These are phyloP conservation scores for Dryomyza anilis DNA, from an alignment of 2,888 invertebrate genomes.

Conservation along the genomic window DNA sequence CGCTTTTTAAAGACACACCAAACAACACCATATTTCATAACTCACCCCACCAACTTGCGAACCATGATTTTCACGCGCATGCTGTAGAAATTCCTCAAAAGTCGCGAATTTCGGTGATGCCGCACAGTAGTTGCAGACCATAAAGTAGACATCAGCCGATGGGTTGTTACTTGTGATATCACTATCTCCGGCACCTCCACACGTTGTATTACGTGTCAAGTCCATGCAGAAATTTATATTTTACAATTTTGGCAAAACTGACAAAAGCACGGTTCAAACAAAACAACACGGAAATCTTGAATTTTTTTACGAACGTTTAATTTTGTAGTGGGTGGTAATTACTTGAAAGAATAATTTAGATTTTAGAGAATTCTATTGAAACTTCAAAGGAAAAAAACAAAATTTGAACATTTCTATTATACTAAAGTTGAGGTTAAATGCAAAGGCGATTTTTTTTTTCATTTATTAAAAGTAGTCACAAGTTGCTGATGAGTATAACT, in stretches of 20 bases:
- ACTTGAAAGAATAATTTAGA: too few relatives aligned
- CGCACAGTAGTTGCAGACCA: constrained; percentile 25
- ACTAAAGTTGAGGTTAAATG: too few relatives aligned
- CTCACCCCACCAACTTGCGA: constrained; percentile 13
- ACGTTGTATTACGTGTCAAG: not conserved
- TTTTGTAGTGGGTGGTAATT: too few relatives aligned
- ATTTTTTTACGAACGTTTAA: not conserved
- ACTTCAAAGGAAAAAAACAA: not conserved
- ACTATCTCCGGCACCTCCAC: not conserved
- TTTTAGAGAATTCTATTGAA: too few relatives aligned
- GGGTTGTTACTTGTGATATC: not conserved
- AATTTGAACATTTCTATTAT: not conserved
- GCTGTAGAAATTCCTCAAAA: constrained; percentile 25
- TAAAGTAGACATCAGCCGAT: not conserved
- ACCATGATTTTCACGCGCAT: constrained; percentile 21
- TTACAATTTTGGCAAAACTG: not conserved
- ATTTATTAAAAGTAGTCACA: too few relatives aligned
- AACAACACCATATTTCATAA: too few relatives aligned
- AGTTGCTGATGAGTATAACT: too few relatives aligned
- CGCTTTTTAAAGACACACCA: too few relatives aligned
- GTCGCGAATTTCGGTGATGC: constrained; percentile 5
- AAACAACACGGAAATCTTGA: too few relatives aligned
- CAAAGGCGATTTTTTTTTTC: too few relatives aligned
- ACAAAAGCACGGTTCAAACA: too few relatives aligned
- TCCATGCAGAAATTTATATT: not conserved